phyloP scores from a whole-genome alignment of 2,113 vertebrate species.

The Apaloderma vittatum region DNA sequence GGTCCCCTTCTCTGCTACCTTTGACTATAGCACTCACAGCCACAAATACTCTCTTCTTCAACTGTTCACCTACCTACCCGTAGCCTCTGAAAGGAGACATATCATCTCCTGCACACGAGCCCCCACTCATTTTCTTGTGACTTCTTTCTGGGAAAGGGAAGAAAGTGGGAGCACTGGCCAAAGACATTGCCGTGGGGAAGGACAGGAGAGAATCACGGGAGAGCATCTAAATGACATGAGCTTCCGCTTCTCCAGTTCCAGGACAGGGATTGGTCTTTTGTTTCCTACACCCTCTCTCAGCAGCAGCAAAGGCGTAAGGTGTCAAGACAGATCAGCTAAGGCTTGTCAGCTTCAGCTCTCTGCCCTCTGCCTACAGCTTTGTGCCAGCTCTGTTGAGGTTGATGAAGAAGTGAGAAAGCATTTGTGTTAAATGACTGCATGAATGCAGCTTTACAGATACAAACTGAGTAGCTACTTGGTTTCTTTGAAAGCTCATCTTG shows the following conservation, averaged over 20 bases:
- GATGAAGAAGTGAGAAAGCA: not conserved
- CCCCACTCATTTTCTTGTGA: not conserved
- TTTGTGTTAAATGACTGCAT: not conserved
- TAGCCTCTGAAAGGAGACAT: not conserved
- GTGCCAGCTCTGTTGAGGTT: not conserved
- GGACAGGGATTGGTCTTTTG: not conserved
- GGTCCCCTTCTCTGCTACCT: not conserved
- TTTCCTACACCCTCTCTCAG: not conserved
- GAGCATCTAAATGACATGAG: not conserved
- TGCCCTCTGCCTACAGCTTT: not conserved
- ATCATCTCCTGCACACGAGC: not conserved
- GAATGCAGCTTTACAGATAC: not conserved
- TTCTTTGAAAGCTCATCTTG: not conserved
- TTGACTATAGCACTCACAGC: not conserved
- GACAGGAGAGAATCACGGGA: not conserved
- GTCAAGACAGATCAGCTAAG: not conserved
- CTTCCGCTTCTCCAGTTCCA: not conserved
- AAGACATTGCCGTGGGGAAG: not conserved
- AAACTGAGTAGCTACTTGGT: not conserved
- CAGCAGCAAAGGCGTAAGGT: not conserved
- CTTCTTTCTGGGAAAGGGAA: not conserved
- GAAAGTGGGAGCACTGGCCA: not conserved
- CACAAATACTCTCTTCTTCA: not conserved
- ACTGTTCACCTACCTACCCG: not conserved
- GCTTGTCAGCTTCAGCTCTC: not conserved